phyloP scores from a whole-genome alignment of 2,888 invertebrate genomes.

The Parapristionchus giblindavisi region DNA sequence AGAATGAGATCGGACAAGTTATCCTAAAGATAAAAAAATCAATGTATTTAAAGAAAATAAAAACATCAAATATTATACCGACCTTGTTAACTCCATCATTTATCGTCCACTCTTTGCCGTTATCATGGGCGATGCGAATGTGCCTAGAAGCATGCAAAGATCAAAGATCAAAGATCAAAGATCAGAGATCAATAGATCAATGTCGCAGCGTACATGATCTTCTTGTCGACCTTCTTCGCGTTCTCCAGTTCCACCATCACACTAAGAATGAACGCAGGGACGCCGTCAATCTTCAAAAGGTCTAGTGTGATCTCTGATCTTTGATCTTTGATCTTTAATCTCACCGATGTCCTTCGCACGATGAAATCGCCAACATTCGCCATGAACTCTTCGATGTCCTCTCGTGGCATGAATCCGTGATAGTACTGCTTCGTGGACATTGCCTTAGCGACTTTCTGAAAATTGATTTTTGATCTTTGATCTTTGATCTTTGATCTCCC shows the following conservation, averaged over 20 bases:
- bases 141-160: background rate
- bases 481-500: too few species aligned
- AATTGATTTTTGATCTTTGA: too few species aligned
- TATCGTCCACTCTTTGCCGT: background rate
- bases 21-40: background rate
- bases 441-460: too few species aligned
- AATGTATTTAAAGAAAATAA: background rate
- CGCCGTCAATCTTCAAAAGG: background rate
- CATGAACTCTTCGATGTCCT: conserved; percentile 6
- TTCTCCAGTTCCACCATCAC: background rate
- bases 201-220: background rate
- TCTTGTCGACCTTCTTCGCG: background rate
- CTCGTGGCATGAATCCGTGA: conserved; percentile 19
- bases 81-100: conserved; percentile 2
- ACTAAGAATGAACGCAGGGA: background rate
- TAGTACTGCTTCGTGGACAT: too few species aligned
- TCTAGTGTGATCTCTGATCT: background rate
- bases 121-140: background rate
- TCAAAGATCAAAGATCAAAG: too few species aligned
- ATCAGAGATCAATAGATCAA: background rate
- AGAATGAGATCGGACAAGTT: background rate
- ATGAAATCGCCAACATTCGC: conserved; percentile 29
- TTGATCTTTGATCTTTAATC: background rate
- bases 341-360: conserved; percentile 28
- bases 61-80: background rate